Evolutionary conservation across 2,797 vertebrate species (phyloP).

Genomic region (Typhlichthys subterraneus): DNA sequence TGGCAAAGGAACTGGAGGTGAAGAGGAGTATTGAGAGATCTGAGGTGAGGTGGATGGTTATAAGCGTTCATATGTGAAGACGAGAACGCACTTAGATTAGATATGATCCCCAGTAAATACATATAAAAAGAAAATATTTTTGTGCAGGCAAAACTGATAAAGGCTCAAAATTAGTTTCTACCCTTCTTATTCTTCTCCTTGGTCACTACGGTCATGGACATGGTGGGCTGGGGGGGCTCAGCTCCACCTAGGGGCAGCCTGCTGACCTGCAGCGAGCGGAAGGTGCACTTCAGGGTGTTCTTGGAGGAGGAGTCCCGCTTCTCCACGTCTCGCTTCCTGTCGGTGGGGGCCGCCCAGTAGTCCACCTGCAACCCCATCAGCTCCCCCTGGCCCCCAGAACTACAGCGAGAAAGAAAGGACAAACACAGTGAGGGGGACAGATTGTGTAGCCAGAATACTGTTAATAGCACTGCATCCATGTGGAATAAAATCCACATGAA

Average conservation of each 20-base stretch:
- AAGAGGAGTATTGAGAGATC: constrained; percentile 8
- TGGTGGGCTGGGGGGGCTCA: constrained; percentile 85
- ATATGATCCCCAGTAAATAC: too few species aligned
- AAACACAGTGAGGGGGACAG: neutral
- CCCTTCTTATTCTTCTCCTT: constrained; percentile 99
- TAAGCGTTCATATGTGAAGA: too few species aligned
- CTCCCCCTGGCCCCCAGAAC: constrained; percentile 80
- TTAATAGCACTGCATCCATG: too few species aligned
- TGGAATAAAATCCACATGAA: too few species aligned
- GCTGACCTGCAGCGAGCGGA: constrained; percentile 99
- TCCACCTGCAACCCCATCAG: constrained; percentile 98
- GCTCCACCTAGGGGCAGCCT: constrained; percentile 85
- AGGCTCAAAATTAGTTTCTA: constrained; percentile 43
- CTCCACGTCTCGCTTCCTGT: constrained; percentile 91
- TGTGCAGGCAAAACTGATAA: too few species aligned
- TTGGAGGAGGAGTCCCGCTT: constrained; percentile 91
- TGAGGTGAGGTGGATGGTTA: too few species aligned
- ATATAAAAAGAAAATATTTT: too few species aligned
- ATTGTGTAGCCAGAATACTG: neutral
- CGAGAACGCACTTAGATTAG: too few species aligned
- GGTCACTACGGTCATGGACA: constrained; percentile 98
- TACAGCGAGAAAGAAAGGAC: constrained; percentile 19
- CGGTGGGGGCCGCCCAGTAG: constrained; percentile 90
- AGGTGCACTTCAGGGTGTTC: constrained; percentile 98
- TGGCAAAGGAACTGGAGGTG: constrained; percentile 26